These are phyloP conservation scores for Leptosomus discolor DNA, from an alignment of 2,113 vertebrate species.

Conservation along the genomic window DNA sequence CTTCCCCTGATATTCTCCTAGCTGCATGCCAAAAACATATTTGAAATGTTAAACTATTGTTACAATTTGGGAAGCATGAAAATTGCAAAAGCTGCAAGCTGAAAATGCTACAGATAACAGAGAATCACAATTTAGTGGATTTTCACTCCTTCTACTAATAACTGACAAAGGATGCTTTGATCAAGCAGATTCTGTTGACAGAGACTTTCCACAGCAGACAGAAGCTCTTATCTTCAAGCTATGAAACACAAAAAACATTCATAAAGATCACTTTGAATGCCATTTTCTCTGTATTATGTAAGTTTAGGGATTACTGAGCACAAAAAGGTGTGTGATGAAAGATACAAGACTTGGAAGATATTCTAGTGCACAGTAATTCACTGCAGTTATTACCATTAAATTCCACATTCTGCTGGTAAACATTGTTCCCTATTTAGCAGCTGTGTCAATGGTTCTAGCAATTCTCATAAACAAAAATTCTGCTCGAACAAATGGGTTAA, in stretches of 20 bases:
- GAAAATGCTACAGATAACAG: constrained; percentile 64
- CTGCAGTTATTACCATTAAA: constrained; percentile 50
- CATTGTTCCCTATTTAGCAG: constrained; percentile 16
- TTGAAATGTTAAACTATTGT: constrained; percentile 64
- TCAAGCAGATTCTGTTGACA: constrained; percentile 72
- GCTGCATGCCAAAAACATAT: constrained; percentile 16
- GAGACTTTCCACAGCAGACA: constrained; percentile 64
- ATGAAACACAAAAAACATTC: constrained; percentile 68
- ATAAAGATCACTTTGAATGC: constrained; percentile 71
- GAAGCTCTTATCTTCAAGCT: constrained; percentile 72
- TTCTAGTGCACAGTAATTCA: constrained; percentile 21
- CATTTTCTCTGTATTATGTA: constrained; percentile 66
- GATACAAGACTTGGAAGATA: constrained; percentile 34
- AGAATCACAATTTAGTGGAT: constrained; percentile 64
- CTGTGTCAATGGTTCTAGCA: neutral
- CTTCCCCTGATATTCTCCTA: neutral
- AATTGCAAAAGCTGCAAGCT: constrained; percentile 65
- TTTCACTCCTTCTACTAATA: constrained; percentile 71
- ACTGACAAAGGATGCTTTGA: constrained; percentile 72
- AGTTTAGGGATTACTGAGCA: constrained; percentile 67
- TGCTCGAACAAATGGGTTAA: neutral
- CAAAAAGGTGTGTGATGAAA: constrained; percentile 66
- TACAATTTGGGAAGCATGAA: constrained; percentile 71
- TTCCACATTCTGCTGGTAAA: constrained; percentile 39
- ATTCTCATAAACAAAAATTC: constrained; percentile 35